These are phyloP conservation scores for Typhlomys cinereus DNA, from an alignment of 2,113 vertebrate species.

Conservation along the genomic window DNA sequence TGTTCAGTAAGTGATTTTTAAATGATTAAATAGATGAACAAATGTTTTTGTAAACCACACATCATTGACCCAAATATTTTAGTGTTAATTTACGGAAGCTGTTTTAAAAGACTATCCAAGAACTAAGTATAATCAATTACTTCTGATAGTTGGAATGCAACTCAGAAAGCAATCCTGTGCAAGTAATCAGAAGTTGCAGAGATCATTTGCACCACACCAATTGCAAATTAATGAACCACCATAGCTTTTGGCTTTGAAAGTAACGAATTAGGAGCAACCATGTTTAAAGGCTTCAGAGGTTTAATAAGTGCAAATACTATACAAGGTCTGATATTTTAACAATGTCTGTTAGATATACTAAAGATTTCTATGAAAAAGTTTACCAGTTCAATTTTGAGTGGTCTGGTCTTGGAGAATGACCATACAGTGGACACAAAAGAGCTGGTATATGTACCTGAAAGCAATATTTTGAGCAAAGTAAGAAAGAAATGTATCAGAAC, in stretches of 20 bases:
- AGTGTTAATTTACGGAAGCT: slow-evolving; percentile 30
- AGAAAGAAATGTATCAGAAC: not conserved
- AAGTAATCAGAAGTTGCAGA: slow-evolving; percentile 50
- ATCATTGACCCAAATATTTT: slow-evolving; percentile 40
- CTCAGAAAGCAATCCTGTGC: slow-evolving; percentile 30
- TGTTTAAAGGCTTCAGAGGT: not conserved
- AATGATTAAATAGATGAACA: slow-evolving; percentile 33
- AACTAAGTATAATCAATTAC: slow-evolving; percentile 53
- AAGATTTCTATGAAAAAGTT: not conserved
- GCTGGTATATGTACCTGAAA: not conserved
- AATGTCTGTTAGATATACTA: not conserved
- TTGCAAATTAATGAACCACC: slow-evolving; percentile 49
- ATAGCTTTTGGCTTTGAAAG: slow-evolving; percentile 1
- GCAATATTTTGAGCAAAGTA: not conserved
- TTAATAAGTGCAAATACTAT: slow-evolving; percentile 26
- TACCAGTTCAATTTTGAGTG: not conserved
- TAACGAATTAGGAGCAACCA: not conserved
- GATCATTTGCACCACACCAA: slow-evolving; percentile 3
- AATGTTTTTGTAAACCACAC: slow-evolving; percentile 44
- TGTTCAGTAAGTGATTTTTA: slow-evolving; percentile 40
- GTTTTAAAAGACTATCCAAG: slow-evolving; percentile 49
- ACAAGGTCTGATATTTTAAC: not conserved
- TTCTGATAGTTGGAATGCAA: slow-evolving; percentile 49
- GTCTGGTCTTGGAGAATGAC: not conserved
- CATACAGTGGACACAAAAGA: not conserved